phyloP scores from a whole-genome alignment of 2,797 vertebrate species.

The Huso huso region DNA sequence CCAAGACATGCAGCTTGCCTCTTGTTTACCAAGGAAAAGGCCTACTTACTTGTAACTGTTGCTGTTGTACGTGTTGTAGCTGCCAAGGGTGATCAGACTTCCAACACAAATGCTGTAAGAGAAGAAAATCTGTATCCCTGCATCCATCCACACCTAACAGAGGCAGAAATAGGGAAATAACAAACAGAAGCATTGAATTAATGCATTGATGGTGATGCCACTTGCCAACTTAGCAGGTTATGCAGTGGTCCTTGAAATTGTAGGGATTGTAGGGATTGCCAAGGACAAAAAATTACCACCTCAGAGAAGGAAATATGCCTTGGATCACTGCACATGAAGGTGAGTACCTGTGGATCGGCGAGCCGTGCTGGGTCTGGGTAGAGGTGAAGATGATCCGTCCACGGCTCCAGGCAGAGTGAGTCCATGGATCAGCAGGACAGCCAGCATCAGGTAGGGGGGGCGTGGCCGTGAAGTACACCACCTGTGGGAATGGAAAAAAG shows the following conservation, averaged over 20 bases:
- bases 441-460: constrained; percentile 60
- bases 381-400: constrained; percentile 49
- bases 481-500: constrained; percentile 33
- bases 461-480: constrained; percentile 63
- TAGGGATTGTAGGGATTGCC: not conserved
- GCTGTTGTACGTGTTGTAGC: constrained; percentile 58
- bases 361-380: constrained; percentile 51
- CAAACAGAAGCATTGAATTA: not conserved
- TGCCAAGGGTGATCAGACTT: constrained; percentile 45
- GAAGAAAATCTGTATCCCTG: constrained; percentile 57
- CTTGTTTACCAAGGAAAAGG: not conserved
- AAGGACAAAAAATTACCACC: too few species aligned
- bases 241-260: not conserved
- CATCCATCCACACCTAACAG: constrained; percentile 64
- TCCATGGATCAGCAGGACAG: constrained; percentile 55
- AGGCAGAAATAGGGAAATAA: not conserved
- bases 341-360: constrained; percentile 50
- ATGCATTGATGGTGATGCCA: not conserved
- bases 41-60: constrained; percentile 58
- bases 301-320: too few species aligned
- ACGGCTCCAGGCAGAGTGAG: constrained; percentile 59
- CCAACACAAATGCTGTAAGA: constrained; percentile 57
- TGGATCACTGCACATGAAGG: too few species aligned
- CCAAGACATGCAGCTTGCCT: too few species aligned
- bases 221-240: too few species aligned